Evolutionary conservation across 2,113 vertebrate genomes (phyloP).

Genomic region (Peromyscus polionotus): DNA sequence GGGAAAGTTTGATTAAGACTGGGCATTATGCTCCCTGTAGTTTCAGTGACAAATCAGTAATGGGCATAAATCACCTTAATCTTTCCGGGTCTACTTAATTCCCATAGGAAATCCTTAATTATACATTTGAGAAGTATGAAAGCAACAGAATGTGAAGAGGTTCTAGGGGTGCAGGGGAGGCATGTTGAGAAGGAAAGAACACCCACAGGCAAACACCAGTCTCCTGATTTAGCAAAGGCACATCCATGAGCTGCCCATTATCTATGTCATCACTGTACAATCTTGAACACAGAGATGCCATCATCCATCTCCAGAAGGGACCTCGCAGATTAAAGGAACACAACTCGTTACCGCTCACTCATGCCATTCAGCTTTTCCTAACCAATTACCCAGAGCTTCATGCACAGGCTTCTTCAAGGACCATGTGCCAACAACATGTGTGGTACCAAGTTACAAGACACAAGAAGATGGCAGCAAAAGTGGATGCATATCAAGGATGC

Average conservation of each 20-base stretch:
- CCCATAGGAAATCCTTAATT: not conserved
- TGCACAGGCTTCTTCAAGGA: not conserved
- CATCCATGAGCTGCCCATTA: not conserved
- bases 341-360: not conserved
- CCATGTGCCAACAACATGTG: not conserved
- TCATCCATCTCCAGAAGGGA: not conserved
- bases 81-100: not conserved
- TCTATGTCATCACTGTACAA: not conserved
- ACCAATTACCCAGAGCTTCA: not conserved
- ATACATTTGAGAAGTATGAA: slow-evolving; percentile 2
- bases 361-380: not conserved
- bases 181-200: not conserved
- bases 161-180: too few relatives aligned
- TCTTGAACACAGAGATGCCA: not conserved
- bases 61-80: slow-evolving; percentile 5
- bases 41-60: not conserved
- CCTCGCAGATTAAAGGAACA: not conserved
- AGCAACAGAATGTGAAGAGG: not conserved
- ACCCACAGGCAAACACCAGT: not conserved
- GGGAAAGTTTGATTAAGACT: slow-evolving; percentile 9
- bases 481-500: not conserved
- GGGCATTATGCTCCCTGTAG: not conserved
- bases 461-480: not conserved
- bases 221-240: not conserved
- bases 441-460: not conserved